Base-by-base conservation (phyloP, 2,888 invertebrate species). In the Polydrusus cervinus region DNA sequence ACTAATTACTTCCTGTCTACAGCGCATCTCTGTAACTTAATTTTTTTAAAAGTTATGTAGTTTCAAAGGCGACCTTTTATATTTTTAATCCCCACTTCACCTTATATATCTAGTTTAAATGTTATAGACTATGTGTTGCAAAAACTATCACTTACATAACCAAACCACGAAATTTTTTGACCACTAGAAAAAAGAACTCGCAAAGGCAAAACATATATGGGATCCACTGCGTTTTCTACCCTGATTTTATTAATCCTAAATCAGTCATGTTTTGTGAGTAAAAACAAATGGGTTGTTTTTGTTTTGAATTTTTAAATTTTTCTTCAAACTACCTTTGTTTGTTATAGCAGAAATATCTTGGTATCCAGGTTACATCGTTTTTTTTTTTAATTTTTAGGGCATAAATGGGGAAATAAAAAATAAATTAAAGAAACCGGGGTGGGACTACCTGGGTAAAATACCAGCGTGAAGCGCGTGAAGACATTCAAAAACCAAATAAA, bases 401-500 rank as follows among this genome's bases (percentile, higher is more conserved):
- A 20, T 38, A 30, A 67, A 68, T 76, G 80, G 79, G 72, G 61
- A 64, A 79, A 65, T 71, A 55, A 76, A 79, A 79, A 78, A 66
- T 75, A 67, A 71, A 79, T 70, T 79, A 61, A 47, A 72, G 77
- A 76, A 76, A 75, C 81, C 80, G 81, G 83, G 82, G 82, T 82
- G 83, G 83, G 83, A 80, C 71, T 80, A 79, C 81, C 80, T 79
- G 79, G 76, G 71, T 78, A 78, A 77, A 74, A 74, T 72, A 73
- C 69, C 72, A 71, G 68, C 68, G 71, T 72, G 69, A 68, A 75
- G 76, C 73, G 75, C 75, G 74, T 78, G 43, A 47, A 30, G 64
- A 66, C 13, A 38, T 53, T 75, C 66, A 14, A 71, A 70, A 74
- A 70, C 64, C 61, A 79, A 76, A 79, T 72, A 61, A 72, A 51